phyloP scores from a whole-genome alignment of 2,888 invertebrate genomes.

The Pristionchus exspectatus region DNA sequence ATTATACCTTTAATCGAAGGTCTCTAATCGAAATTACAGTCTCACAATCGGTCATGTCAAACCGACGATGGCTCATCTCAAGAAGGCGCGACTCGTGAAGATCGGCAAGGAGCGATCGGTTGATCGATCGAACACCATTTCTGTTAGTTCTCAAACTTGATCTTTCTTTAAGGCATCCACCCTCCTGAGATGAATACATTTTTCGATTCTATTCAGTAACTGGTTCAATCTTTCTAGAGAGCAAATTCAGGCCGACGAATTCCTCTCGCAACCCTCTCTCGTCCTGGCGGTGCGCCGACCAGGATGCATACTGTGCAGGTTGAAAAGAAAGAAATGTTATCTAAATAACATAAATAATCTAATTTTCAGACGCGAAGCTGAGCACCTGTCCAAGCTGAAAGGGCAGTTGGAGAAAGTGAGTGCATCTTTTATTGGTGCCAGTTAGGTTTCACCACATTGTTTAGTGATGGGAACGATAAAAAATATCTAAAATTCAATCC shows the following conservation, averaged over 20 bases:
- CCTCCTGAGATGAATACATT: no score
- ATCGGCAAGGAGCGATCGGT: neutral
- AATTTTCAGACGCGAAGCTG: slow-evolving; percentile 60
- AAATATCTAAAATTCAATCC: slow-evolving; percentile 57
- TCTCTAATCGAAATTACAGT: neutral
- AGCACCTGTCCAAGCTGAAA: slow-evolving; percentile 58
- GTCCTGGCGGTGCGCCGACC: slow-evolving; percentile 77
- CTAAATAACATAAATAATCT: neutral
- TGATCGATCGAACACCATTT: neutral
- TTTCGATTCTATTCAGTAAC: no score
- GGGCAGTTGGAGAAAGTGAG: slow-evolving; percentile 6
- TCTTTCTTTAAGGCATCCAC: no score
- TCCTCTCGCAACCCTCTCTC: slow-evolving; percentile 65
- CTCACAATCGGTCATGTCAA: neutral
- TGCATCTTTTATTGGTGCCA: neutral
- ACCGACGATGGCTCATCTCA: neutral
- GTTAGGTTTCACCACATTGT: neutral
- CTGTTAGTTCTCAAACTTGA: neutral
- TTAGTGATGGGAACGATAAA: no score
- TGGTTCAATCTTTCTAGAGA: no score
- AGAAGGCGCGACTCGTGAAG: slow-evolving; percentile 3
- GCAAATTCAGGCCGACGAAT: neutral
- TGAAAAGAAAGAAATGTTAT: neutral
- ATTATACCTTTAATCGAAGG: neutral
- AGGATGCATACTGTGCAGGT: slow-evolving; percentile 74